Conservation (phyloP, 2,797 vertebrate species). For the Thaleichthys pacificus region DNA sequence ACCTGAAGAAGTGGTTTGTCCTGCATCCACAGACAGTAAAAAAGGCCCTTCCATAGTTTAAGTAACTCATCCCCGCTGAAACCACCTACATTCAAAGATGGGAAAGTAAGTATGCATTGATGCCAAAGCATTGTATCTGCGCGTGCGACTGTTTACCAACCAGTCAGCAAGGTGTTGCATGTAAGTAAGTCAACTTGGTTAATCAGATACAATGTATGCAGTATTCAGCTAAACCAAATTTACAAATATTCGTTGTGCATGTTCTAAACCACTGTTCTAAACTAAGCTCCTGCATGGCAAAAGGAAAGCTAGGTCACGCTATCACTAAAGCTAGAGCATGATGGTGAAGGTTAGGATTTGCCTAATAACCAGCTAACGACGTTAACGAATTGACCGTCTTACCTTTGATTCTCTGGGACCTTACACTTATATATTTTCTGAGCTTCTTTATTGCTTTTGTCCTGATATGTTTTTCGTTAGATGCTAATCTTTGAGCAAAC, state of each 20-base stretch:
- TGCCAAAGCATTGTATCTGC: too few relatives aligned
- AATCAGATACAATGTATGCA: too few relatives aligned
- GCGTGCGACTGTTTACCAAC: too few relatives aligned
- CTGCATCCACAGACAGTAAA: conserved; percentile 97
- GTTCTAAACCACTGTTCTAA: too few relatives aligned
- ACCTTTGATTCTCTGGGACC: conserved; percentile 76
- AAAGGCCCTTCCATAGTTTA: conserved; percentile 95
- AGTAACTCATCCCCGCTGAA: conserved; percentile 87
- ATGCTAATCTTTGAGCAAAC: conserved; percentile 86
- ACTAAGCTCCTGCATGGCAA: too few relatives aligned
- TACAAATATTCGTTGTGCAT: too few relatives aligned
- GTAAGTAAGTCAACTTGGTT: too few relatives aligned
- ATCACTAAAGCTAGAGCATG: not conserved
- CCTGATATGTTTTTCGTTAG: conserved; percentile 83
- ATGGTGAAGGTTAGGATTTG: not conserved
- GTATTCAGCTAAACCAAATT: too few relatives aligned
- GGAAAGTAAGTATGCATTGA: too few relatives aligned
- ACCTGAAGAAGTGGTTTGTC: conserved; percentile 89
- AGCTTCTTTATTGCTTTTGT: conserved; percentile 85
- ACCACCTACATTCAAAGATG: conserved; percentile 68
- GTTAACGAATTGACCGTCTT: not conserved
- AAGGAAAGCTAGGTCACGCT: not conserved
- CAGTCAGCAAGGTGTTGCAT: too few relatives aligned
- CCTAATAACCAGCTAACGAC: not conserved
- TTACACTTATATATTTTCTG: conserved; percentile 76